Evolutionary conservation across 2,888 invertebrate species (phyloP).

Genomic region (Alviniconcha strummeri): DNA sequence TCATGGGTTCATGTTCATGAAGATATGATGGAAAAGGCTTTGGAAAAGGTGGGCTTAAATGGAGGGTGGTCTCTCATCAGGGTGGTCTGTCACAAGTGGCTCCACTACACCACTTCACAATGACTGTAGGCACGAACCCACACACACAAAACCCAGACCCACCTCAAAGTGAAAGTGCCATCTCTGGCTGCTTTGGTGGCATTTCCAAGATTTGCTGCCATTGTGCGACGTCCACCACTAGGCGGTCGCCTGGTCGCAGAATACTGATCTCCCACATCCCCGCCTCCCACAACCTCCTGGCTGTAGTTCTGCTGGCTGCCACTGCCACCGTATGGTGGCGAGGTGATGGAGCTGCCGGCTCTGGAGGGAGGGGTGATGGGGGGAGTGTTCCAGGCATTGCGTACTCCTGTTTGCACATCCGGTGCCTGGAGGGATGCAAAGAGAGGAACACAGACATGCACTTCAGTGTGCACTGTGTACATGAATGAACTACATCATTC

Average conservation of each 20-base stretch:
- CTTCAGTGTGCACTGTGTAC: no score
- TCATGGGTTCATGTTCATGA: no score
- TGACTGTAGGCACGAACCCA: no score
- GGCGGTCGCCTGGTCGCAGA: not conserved
- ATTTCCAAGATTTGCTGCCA: constrained; percentile 26
- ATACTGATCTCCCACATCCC: not conserved
- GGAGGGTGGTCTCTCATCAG: no score
- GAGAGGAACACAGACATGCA: not conserved
- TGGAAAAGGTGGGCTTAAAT: no score
- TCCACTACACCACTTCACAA: no score
- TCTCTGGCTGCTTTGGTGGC: not conserved
- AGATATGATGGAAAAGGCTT: no score
- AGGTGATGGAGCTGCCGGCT: not conserved
- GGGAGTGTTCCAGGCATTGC: constrained; percentile 63
- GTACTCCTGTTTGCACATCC: constrained; percentile 6
- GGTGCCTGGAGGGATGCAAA: not conserved
- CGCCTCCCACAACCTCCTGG: constrained; percentile 27
- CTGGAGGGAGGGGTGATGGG: constrained; percentile 40
- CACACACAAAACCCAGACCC: not conserved
- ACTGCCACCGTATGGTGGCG: not conserved
- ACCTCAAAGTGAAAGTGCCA: constrained; percentile 25
- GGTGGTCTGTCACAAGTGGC: no score
- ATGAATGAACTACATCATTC: no score
- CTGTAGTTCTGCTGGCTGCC: constrained; percentile 28
- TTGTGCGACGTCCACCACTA: constrained; percentile 2